Conservation (phyloP, 37 sponge, comb jelly and placozoan genomes). For the Lycopodina hypogea region DNA sequence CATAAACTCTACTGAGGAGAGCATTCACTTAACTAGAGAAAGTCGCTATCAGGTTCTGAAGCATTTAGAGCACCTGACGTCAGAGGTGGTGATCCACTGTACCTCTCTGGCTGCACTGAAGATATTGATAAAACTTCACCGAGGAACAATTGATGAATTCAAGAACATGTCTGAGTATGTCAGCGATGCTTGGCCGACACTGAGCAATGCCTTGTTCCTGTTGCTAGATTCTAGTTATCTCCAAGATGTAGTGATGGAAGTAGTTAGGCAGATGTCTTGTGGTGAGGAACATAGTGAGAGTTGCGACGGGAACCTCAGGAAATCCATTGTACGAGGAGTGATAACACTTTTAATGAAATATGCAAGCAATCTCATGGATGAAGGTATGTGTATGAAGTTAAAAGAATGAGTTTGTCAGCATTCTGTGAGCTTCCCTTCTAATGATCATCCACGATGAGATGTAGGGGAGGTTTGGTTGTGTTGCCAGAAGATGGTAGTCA, state of each 20-base stretch:
- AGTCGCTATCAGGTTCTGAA: neutral
- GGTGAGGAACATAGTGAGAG: neutral
- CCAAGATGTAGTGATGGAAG: neutral
- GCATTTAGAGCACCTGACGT: neutral
- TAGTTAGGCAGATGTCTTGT: neutral
- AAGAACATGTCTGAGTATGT: too few relatives aligned
- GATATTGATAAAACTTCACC: neutral
- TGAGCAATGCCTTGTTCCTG: neutral
- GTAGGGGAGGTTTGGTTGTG: too few relatives aligned
- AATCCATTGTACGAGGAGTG: neutral
- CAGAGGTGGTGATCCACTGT: neutral
- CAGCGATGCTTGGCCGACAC: too few relatives aligned
- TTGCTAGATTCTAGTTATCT: neutral
- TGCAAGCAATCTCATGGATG: neutral
- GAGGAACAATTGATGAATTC: neutral
- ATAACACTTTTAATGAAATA: slow-evolving; percentile 4
- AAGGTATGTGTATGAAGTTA: neutral
- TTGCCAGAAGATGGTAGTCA: too few relatives aligned
- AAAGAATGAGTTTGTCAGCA: too few relatives aligned
- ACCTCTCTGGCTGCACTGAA: neutral
- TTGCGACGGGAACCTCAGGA: neutral
- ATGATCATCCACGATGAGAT: too few relatives aligned
- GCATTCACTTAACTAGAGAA: neutral
- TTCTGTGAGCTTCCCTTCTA: too few relatives aligned
- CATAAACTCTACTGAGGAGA: neutral